phyloP scores from a whole-genome alignment of 1,140 invertebrate genomes.

The Nephila pilipes region DNA sequence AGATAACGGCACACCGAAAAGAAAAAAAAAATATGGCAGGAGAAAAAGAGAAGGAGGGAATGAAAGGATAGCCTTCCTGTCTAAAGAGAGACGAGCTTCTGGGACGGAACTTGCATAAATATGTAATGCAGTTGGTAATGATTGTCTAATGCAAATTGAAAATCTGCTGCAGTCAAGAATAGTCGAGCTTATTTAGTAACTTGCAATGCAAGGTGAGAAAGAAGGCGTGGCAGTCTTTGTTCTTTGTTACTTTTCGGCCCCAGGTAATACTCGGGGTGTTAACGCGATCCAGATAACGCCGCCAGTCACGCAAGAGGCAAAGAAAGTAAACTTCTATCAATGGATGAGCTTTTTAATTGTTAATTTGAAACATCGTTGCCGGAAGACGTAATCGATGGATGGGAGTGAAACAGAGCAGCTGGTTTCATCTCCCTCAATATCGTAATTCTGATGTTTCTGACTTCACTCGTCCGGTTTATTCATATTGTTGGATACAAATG shows the following conservation, averaged over 20 bases:
- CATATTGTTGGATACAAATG: background rate
- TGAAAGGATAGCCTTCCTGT: background rate
- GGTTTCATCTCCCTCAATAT: too few relatives aligned
- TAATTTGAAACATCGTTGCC: background rate
- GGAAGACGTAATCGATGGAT: background rate
- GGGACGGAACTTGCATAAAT: slow-evolving; percentile 55
- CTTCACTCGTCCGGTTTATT: too few relatives aligned
- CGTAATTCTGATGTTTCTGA: too few relatives aligned
- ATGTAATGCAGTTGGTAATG: slow-evolving; percentile 65
- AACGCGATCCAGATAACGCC: background rate
- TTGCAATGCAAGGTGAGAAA: background rate
- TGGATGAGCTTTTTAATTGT: background rate
- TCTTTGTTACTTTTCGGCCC: background rate
- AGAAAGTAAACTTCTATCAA: background rate
- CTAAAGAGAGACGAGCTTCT: background rate
- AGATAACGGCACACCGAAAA: slow-evolving; percentile 48
- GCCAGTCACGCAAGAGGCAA: background rate
- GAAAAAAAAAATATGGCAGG: background rate
- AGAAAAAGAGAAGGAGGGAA: slow-evolving; percentile 6
- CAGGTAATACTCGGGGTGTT: slow-evolving; percentile 5
- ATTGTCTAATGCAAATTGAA: slow-evolving; percentile 71
- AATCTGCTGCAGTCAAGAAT: slow-evolving; percentile 58
- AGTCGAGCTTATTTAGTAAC: slow-evolving; percentile 12
- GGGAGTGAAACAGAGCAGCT: background rate
- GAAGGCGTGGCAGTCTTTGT: background rate